Evolutionary conservation across 2,797 vertebrate species (phyloP).

Genomic region (Cuniculus paca): DNA sequence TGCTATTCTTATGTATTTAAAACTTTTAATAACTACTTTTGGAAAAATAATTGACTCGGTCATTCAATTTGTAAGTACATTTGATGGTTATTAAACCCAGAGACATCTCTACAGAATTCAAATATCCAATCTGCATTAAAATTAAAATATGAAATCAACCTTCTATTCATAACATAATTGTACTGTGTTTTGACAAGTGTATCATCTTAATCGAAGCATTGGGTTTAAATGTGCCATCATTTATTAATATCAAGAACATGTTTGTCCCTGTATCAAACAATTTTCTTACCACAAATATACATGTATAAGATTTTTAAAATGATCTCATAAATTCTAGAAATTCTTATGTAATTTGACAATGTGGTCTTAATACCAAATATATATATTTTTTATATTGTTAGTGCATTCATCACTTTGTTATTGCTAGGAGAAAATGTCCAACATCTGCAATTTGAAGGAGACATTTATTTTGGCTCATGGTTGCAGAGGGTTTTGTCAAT

Average conservation of each 20-base stretch:
- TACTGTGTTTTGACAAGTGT: constrained; percentile 76
- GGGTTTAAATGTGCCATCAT: constrained; percentile 56
- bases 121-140: constrained; percentile 86
- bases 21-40: constrained; percentile 84
- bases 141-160: constrained; percentile 84
- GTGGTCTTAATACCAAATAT: background rate
- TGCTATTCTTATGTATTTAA: constrained; percentile 82
- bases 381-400: background rate
- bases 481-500: background rate
- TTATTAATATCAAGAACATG: constrained; percentile 33
- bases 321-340: constrained; percentile 6
- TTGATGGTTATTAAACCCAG: constrained; percentile 87
- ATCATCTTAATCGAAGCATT: constrained; percentile 59
- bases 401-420: background rate
- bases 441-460: background rate
- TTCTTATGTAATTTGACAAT: constrained; percentile 10
- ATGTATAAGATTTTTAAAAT: constrained; percentile 1
- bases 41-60: constrained; percentile 87
- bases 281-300: constrained; percentile 47
- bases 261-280: constrained; percentile 33
- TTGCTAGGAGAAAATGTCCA: background rate
- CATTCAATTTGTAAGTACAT: constrained; percentile 86
- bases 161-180: constrained; percentile 75
- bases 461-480: background rate
- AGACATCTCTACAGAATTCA: constrained; percentile 85